These are phyloP conservation scores for Pavo muticus DNA, from an alignment of 2,113 vertebrate genomes.

Conservation along the genomic window DNA sequence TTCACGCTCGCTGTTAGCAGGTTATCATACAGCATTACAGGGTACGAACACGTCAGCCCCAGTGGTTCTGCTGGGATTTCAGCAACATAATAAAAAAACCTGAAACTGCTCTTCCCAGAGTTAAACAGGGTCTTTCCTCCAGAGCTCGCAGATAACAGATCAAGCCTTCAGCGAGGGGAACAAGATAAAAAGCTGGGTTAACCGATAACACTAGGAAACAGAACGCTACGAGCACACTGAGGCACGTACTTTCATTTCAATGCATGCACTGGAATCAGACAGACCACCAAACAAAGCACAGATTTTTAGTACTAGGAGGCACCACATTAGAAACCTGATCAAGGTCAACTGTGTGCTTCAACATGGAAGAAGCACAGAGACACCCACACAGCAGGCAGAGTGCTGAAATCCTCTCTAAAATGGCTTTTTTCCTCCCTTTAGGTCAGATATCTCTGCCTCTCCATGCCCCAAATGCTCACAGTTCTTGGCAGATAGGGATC, in stretches of 20 bases:
- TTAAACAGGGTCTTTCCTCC: not conserved
- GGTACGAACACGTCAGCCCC: not conserved
- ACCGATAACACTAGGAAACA: not conserved
- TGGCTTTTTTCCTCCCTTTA: not conserved
- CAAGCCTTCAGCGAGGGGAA: not conserved
- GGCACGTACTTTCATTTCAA: not conserved
- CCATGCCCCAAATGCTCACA: not conserved
- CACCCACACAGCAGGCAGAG: rapidly evolving
- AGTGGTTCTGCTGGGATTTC: not conserved
- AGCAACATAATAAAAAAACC: not conserved
- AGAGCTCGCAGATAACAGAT: not conserved
- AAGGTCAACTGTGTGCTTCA: not conserved
- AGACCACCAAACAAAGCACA: not conserved
- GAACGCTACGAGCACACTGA: not conserved
- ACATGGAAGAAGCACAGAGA: not conserved
- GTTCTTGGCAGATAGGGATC: not conserved
- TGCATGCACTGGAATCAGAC: rapidly evolving
- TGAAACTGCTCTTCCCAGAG: not conserved
- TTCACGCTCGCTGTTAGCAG: not conserved
- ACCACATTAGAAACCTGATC: not conserved
- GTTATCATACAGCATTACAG: not conserved
- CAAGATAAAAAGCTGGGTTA: not conserved
- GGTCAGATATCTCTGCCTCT: not conserved
- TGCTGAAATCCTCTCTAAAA: not conserved
- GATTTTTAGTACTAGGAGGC: not conserved